Evolutionary conservation across 2,888 invertebrate genomes (phyloP).

Genomic region (Theristus sp.): DNA sequence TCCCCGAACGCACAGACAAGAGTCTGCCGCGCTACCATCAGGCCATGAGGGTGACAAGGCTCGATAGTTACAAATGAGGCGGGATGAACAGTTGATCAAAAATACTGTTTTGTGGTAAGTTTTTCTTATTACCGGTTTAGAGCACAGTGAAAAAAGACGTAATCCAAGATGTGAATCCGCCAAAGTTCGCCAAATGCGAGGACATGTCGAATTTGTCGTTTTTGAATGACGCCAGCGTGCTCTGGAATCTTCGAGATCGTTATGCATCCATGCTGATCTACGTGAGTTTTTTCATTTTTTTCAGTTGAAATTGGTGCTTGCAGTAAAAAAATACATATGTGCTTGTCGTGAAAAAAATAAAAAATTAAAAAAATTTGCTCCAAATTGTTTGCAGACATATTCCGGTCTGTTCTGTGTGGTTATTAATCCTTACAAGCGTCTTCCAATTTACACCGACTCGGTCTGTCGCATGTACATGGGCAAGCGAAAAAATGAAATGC

Average conservation of each 20-base stretch:
- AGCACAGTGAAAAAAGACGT: conserved; percentile 60
- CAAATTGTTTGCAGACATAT: conserved; percentile 11
- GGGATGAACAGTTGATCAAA: neutral
- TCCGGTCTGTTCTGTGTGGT: conserved; percentile 3
- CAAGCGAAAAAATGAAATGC: conserved; percentile 95
- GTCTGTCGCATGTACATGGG: conserved; percentile 93
- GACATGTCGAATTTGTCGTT: conserved; percentile 64
- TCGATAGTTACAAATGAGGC: too few relatives aligned
- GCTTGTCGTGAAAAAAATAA: neutral
- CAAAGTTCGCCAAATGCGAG: conserved; percentile 83
- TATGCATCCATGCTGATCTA: conserved; percentile 74
- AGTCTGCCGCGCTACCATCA: too few relatives aligned
- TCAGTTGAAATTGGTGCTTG: neutral
- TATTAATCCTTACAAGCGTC: conserved; percentile 1
- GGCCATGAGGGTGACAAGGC: too few relatives aligned
- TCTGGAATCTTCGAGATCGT: conserved; percentile 93
- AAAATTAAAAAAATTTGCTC: neutral
- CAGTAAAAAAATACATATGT: neutral
- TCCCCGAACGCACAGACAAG: too few relatives aligned
- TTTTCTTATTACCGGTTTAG: neutral
- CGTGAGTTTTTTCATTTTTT: conserved; percentile 14
- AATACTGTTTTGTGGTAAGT: neutral
- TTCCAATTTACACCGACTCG: conserved; percentile 42
- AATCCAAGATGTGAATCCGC: conserved; percentile 89
- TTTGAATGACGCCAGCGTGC: conserved; percentile 94